These are phyloP conservation scores for Thymelicus lineola DNA, from an alignment of 2,888 invertebrate genomes.

Conservation along the genomic window DNA sequence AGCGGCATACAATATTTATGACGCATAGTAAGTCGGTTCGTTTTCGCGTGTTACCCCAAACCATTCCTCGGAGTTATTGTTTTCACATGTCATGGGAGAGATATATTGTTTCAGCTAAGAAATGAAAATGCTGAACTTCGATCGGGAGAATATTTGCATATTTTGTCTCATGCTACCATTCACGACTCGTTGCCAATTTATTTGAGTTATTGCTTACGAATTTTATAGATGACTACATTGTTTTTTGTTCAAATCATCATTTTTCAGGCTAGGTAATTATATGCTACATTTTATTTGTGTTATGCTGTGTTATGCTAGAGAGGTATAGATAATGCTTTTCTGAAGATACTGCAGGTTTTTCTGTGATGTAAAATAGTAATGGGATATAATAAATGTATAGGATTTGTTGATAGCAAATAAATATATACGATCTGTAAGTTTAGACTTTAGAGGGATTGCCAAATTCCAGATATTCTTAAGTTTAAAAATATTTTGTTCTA, in stretches of 20 bases:
- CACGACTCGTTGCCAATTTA: constrained; percentile 28
- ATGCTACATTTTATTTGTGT: background rate
- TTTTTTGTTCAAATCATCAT: constrained; percentile 1
- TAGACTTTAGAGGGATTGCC: no score
- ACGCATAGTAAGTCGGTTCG: constrained; percentile 53
- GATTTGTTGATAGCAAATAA: no score
- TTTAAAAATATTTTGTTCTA: no score
- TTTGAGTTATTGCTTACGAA: constrained; percentile 41
- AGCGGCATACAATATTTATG: constrained; percentile 43
- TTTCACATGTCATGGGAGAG: constrained; percentile 65
- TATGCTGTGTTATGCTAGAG: background rate
- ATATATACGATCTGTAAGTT: no score
- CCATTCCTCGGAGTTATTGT: constrained; percentile 67
- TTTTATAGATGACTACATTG: constrained; percentile 25
- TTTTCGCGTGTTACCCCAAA: constrained; percentile 57
- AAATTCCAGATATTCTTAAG: no score
- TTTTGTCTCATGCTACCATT: constrained; percentile 23
- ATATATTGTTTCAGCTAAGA: constrained; percentile 64
- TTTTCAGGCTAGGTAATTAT: background rate
- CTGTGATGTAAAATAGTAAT: no score
- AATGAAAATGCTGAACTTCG: constrained; percentile 55
- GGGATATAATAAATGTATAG: no score
- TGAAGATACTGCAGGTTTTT: no score
- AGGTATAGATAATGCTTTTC: no score
- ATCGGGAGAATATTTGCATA: constrained; percentile 43